These are phyloP conservation scores for Alfaro cultratus DNA, from an alignment of 2,797 vertebrate genomes.

Conservation along the genomic window DNA sequence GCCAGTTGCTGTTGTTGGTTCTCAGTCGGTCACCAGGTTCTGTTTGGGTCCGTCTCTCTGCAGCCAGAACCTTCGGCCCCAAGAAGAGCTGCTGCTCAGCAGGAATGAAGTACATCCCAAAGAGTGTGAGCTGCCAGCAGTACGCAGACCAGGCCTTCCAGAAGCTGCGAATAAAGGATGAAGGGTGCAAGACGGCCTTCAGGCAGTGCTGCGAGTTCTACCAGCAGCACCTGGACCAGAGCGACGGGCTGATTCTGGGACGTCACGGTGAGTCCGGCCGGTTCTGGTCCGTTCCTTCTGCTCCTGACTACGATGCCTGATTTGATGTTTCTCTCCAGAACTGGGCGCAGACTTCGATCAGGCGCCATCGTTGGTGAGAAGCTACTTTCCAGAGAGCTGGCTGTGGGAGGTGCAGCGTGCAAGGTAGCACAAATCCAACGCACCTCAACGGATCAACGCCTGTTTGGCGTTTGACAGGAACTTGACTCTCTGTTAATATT, in stretches of 20 bases:
- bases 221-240: constrained; percentile 1
- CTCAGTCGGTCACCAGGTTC: too few species aligned
- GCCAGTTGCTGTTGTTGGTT: too few species aligned
- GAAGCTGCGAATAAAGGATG: fast-evolving
- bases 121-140: constrained; percentile 30
- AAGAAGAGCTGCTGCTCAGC: constrained; percentile 71
- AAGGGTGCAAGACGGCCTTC: constrained; percentile 60
- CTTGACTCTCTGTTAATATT: too few species aligned
- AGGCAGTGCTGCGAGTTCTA: constrained; percentile 75
- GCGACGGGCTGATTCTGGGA: constrained; percentile 56
- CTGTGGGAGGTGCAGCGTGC: constrained; percentile 88
- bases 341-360: constrained; percentile 65
- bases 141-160: fast-evolving
- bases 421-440: constrained; percentile 60
- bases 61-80: fast-evolving
- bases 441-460: neutral
- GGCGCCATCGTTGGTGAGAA: constrained; percentile 82
- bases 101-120: constrained; percentile 69
- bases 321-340: constrained; percentile 53
- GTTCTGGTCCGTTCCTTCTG: too few species aligned
- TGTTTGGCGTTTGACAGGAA: too few species aligned
- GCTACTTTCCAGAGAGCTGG: constrained; percentile 96
- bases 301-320: neutral
- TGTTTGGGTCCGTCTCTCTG: constrained; percentile 11
- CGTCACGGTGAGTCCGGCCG: constrained; percentile 79